Percentiles rank a stretch among this genome's conserved stretches.
Conservation (phyloP, 2,797 vertebrate species). For the Trichosurus vulpecula region DNA sequence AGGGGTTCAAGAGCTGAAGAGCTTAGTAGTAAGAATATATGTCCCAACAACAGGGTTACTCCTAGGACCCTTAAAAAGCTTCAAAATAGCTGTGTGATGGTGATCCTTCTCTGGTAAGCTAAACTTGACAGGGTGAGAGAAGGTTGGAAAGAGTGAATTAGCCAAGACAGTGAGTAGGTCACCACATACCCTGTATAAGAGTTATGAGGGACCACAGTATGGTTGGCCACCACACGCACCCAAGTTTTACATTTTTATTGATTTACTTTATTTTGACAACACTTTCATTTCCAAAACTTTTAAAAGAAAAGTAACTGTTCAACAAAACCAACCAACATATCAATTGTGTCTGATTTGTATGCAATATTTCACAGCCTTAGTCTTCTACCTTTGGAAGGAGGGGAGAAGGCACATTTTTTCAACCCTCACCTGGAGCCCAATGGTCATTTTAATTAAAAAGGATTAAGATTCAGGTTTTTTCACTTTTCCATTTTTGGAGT, state of each 20-base stretch:
- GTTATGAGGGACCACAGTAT: background rate
- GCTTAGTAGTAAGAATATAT: too few species aligned
- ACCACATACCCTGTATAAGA: background rate
- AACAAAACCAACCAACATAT: background rate
- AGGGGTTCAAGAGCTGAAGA: background rate
- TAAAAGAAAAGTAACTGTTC: background rate
- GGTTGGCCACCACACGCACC: background rate
- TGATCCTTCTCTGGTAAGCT: background rate
- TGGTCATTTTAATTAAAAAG: background rate
- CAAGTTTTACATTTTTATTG: background rate
- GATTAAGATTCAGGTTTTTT: background rate
- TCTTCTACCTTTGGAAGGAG: background rate
- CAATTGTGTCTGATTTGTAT: background rate
- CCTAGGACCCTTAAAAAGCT: background rate
- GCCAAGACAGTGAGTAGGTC: background rate
- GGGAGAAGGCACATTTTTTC: background rate
- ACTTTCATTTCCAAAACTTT: background rate
- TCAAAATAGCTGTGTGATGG: background rate
- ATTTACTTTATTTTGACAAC: background rate
- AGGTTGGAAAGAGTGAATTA: background rate
- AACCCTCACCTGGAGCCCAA: background rate
- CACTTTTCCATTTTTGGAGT: background rate
- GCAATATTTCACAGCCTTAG: background rate
- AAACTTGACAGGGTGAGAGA: background rate
- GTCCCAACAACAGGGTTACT: background rate